phyloP scores from a whole-genome alignment of 2,888 invertebrate species.

The Ametastegia equiseti region DNA sequence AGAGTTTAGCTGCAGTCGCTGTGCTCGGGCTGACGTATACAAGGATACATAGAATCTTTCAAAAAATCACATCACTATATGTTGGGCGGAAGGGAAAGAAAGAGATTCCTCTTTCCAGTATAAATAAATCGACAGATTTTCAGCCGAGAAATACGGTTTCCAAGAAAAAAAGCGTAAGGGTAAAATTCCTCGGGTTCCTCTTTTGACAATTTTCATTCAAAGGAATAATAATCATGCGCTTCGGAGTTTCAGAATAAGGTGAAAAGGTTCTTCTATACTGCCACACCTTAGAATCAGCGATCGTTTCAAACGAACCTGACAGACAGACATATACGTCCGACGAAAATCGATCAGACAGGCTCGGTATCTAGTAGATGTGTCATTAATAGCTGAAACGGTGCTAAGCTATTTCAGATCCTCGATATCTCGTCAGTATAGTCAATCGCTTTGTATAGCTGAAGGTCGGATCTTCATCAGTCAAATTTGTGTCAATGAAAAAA shows the following conservation, averaged over 20 bases:
- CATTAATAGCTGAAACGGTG: neutral
- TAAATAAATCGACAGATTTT: neutral
- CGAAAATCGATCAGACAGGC: too few relatives aligned
- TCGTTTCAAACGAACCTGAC: neutral
- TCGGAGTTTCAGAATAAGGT: neutral
- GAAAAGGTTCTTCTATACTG: neutral
- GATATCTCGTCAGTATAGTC: neutral
- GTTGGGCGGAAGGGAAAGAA: conserved; percentile 5
- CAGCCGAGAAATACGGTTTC: neutral
- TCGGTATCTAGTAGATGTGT: neutral
- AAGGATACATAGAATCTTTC: conserved; percentile 16
- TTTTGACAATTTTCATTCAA: neutral
- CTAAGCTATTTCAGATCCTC: neutral
- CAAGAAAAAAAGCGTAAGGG: neutral
- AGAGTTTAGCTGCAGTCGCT: conserved; percentile 6
- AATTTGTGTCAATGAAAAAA: neutral
- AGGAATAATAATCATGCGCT: neutral
- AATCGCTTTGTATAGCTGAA: neutral
- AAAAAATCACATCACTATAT: conserved; percentile 25
- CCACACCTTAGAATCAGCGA: neutral
- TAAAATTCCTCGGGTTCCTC: neutral
- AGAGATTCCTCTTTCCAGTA: conserved; percentile 1
- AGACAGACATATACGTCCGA: too few relatives aligned
- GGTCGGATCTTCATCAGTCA: neutral
- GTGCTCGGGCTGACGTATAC: conserved; percentile 17